Base-by-base conservation (phyloP, 2,888 invertebrate genomes). In the Chrysolina americana region DNA sequence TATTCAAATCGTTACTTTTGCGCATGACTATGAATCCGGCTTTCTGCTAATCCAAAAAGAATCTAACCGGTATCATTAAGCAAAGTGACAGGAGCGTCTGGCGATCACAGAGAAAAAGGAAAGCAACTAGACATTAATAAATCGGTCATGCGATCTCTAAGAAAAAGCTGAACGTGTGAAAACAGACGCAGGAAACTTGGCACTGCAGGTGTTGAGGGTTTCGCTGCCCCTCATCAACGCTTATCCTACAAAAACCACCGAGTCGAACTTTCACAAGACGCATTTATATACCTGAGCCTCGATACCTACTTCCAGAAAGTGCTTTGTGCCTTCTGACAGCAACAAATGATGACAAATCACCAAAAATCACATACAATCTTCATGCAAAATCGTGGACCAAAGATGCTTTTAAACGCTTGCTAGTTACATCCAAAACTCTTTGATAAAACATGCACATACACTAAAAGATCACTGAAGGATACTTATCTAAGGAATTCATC, bases 341-440 rank as follows among this genome's bases (percentile, higher is more conserved):
- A 28, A 65, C 47, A 85, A 86, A 86, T 85, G 83, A 86, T 85
- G 85, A 86, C 85, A 85, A 86, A 85, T 86, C 81, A 81, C 82
- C 81, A 80, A 76, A 82, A 85, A 84, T 80, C 82, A 83, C 76
- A 83, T 80, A 81, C 82, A 83, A 82, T 82, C 76, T 79, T 80
- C 82, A 81, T 83, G 82, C 82, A 81, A 81, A 82, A 82, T 80
- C 75, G 77, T 8, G 36, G 68, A 70, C 76, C 73, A 79, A 82
- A 81, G 80, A 80, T 79, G 76, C 80, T 82, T 82, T 82, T 81
- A 82, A 81, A 80, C 75, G 72, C 68, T 68, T 69, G 50, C 15
- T 68, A 73, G 70, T 74, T 66, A 68, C 68, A 71, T 74, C 53
- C 21, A 44, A 56, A 17, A 8, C n/a, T 47, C 62, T 28, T 59